phyloP scores from a whole-genome alignment of 1,140 invertebrate genomes.

The Eupristina koningsbergeri region DNA sequence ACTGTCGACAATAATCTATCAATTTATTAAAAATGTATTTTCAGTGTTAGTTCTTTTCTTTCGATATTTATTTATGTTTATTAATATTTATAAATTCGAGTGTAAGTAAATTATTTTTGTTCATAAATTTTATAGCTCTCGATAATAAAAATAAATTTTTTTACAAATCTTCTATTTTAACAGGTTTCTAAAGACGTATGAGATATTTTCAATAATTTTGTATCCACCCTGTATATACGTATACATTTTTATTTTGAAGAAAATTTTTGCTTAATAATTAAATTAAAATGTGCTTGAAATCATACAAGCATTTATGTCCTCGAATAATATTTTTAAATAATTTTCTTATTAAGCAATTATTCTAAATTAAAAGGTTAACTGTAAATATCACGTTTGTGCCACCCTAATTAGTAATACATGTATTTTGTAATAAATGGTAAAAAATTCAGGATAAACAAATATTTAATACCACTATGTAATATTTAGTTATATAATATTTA shows the following conservation, averaged over 20 bases:
- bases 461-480: constrained; percentile 27
- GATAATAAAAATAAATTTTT: too few species aligned
- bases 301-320: too few species aligned
- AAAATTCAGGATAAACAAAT: constrained; percentile 30
- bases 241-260: neutral
- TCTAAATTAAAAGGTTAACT: constrained; percentile 17
- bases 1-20: too few species aligned
- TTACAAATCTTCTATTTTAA: neutral
- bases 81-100: too few species aligned
- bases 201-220: constrained; percentile 8
- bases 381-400: constrained; percentile 38
- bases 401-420: constrained; percentile 19
- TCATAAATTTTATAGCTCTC: too few species aligned
- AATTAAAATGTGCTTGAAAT: neutral
- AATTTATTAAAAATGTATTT: too few species aligned
- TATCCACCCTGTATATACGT: constrained; percentile 8
- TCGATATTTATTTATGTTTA: too few species aligned
- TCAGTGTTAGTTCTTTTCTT: too few species aligned
- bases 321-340: too few species aligned
- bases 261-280: constrained; percentile 1
- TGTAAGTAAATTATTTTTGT: too few species aligned
- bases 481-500: constrained; percentile 16
- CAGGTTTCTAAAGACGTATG: neutral
- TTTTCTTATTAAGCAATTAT: neutral
- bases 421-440: constrained; percentile 22